phyloP scores from a whole-genome alignment of 2,888 invertebrate species.

The Polylopha cassiicola region DNA sequence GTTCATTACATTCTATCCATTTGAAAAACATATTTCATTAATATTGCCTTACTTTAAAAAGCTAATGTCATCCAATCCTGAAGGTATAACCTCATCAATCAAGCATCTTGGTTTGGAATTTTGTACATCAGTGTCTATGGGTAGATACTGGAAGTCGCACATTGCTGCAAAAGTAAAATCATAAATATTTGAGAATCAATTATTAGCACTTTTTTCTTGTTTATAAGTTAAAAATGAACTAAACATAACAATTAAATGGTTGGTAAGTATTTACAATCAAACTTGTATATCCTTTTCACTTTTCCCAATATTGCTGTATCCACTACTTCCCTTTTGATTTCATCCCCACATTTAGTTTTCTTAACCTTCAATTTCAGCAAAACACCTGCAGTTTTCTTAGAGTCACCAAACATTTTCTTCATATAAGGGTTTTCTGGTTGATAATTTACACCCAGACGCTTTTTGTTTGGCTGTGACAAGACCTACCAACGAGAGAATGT shows the following conservation, averaged over 20 bases:
- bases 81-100: conserved; percentile 80
- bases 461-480: conserved; percentile 59
- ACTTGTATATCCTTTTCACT: conserved; percentile 79
- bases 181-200: background rate
- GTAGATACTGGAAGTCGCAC: conserved; percentile 95
- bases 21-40: conserved; percentile 1
- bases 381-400: conserved; percentile 80
- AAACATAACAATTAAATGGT: background rate
- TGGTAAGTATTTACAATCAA: conserved; percentile 75
- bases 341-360: conserved; percentile 57
- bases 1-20: background rate
- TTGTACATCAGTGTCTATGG: conserved; percentile 73
- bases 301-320: conserved; percentile 77
- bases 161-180: conserved; percentile 77
- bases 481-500: too few species aligned
- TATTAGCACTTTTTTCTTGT: too few species aligned
- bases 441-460: conserved; percentile 85
- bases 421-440: conserved; percentile 89
- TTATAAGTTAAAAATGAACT: too few species aligned
- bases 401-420: conserved; percentile 86
- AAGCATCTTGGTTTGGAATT: conserved; percentile 73
- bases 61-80: conserved; percentile 48
- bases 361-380: conserved; percentile 84
- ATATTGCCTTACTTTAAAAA: conserved; percentile 48
- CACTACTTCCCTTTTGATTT: conserved; percentile 58